Evolutionary conservation across 1,140 invertebrate species (phyloP), one percentile per base, ranked within the genome.

Genomic region (Aphelenchoides besseyi): DNA sequence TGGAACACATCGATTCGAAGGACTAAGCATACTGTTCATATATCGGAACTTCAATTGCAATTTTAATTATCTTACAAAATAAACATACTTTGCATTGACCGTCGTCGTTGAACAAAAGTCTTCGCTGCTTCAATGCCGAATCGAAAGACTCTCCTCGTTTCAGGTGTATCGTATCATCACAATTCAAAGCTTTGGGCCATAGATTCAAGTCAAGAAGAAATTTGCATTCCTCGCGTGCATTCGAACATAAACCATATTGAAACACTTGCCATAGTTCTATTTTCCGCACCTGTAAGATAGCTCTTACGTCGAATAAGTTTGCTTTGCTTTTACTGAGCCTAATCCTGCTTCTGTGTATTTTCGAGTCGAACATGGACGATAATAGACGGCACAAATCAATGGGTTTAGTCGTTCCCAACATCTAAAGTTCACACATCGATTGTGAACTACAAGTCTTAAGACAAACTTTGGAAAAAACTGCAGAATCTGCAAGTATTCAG

Each of bases 51-150:
- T 12, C 41, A 48, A 48, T 16, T 29, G 1, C 59, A 30, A 16
- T n/a, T n/a, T 61, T 18, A 1, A n/a, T 1, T 16, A 18, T 36
- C 16, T n/a, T 29, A n/a, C 59, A 16, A 1, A n/a, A n/a, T 18
- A 54, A 66, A 55, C 1, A 53, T 16, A 66, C 29, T 54, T 66
- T 66, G 35, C 63, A 66, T 28, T 48, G 32, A 18, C 63, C 63
- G 1, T 41, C 16, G 28, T 41, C 1, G 18, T 41, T 28, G 32
- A 66, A 66, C 16, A 66, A 28, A 18, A 18, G n/a, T 16, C 63
- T n/a, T 32, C 55, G 5, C 8, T 59, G 9, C 18, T 59, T 59
- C 5, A 18, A 59, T 5, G 18, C 55, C 55, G 55, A 18, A 8
- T 8, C 18, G 5, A 8, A 8, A 18, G 5, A 26, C 5, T 41